phyloP scores from a whole-genome alignment of 1,140 invertebrate species.

The Pogonomyrmex barbatus region DNA sequence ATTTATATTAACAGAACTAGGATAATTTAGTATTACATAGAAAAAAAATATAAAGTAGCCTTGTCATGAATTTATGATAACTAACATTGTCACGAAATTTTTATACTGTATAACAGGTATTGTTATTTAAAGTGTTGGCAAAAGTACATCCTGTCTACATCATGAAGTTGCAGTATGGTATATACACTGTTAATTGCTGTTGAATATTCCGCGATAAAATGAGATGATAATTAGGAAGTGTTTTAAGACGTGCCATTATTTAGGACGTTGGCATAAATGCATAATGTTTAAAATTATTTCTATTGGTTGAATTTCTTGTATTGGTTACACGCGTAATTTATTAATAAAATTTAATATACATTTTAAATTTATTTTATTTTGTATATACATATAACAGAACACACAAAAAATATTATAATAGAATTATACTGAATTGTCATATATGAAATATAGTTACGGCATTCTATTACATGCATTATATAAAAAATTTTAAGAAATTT shows the following conservation, averaged over 20 bases:
- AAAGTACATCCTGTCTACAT: not conserved
- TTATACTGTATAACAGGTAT: not conserved
- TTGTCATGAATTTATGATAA: not conserved
- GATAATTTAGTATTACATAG: slow-evolving; percentile 19
- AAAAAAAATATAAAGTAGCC: not conserved
- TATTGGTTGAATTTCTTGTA: not conserved
- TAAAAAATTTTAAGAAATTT: not conserved
- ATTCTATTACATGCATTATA: not conserved
- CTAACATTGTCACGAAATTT: too few species aligned
- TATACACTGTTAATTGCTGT: slow-evolving; percentile 35
- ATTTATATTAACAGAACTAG: not conserved
- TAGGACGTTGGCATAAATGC: slow-evolving; percentile 46
- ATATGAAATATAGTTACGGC: not conserved
- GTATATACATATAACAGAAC: too few species aligned
- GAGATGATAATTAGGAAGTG: slow-evolving; percentile 43
- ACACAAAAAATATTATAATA: too few species aligned
- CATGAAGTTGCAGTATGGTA: slow-evolving; percentile 7
- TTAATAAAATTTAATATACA: too few species aligned
- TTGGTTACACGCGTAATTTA: not conserved
- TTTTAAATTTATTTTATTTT: too few species aligned
- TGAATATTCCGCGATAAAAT: slow-evolving; percentile 44
- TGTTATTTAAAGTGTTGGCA: slow-evolving; percentile 2
- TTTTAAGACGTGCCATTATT: slow-evolving; percentile 40
- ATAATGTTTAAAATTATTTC: slow-evolving; percentile 30
- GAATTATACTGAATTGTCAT: not conserved